Conservation (phyloP, 2,888 invertebrate species). For the Nephrotoma appendiculata region DNA sequence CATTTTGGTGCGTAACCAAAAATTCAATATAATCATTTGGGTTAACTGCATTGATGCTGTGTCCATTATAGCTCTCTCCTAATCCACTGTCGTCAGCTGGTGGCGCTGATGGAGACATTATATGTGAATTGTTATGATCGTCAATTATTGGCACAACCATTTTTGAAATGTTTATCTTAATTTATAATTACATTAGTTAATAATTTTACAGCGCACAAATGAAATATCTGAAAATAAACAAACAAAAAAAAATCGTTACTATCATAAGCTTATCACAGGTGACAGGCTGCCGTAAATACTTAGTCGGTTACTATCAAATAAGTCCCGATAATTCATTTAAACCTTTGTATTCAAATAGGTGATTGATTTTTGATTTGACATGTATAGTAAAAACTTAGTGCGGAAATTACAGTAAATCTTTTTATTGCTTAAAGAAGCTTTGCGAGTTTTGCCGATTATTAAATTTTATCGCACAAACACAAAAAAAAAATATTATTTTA, state of each 20-base stretch:
- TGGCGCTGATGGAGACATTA: slow-evolving; percentile 26
- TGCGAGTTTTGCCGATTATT: too few relatives aligned
- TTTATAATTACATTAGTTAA: background rate
- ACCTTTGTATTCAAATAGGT: background rate
- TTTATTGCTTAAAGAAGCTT: too few relatives aligned
- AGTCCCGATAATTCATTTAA: background rate
- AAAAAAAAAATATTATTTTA: too few relatives aligned
- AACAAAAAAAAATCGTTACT: background rate
- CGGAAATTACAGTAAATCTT: too few relatives aligned
- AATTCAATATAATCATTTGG: slow-evolving; percentile 24
- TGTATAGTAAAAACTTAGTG: background rate
- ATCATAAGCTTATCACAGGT: background rate
- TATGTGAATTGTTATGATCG: slow-evolving; percentile 18
- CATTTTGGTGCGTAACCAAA: slow-evolving; percentile 30
- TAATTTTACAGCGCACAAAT: background rate
- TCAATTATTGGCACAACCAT: slow-evolving; percentile 32
- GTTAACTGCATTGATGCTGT: background rate
- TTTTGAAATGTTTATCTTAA: slow-evolving; percentile 4
- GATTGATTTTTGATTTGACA: background rate
- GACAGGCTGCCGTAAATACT: background rate
- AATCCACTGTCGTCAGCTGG: slow-evolving; percentile 19
- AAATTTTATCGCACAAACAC: too few relatives aligned
- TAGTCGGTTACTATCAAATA: background rate
- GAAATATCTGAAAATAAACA: background rate
- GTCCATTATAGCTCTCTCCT: background rate